Percentiles rank a stretch among this genome's conserved stretches.
Evolutionary conservation across 2,888 invertebrate species (phyloP).

Genomic region (Melanophora roralis): DNA sequence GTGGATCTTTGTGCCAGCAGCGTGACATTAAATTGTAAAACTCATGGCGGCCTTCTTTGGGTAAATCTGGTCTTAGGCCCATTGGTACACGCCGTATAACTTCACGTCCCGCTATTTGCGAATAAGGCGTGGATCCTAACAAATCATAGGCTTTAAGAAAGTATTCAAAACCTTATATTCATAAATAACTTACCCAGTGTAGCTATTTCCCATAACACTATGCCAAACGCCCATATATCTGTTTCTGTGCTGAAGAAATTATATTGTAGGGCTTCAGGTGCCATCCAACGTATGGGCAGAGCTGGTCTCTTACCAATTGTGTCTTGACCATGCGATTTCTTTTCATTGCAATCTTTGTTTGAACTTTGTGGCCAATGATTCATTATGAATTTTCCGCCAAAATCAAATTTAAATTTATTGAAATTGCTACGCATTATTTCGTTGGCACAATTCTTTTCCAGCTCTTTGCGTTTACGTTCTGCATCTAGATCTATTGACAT

Average conservation of each 20-base stretch:
- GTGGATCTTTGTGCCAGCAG: slow-evolving; percentile 84
- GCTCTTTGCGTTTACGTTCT: slow-evolving; percentile 69
- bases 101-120: slow-evolving; percentile 89
- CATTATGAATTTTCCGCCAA: slow-evolving; percentile 74
- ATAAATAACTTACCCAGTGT: slow-evolving; percentile 84
- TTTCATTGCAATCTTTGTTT: slow-evolving; percentile 56
- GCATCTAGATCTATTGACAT: slow-evolving; percentile 84
- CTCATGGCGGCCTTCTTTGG: slow-evolving; percentile 86
- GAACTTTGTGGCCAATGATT: slow-evolving; percentile 73
- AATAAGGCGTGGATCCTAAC: slow-evolving; percentile 92
- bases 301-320: slow-evolving; percentile 76
- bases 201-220: slow-evolving; percentile 91
- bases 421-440: slow-evolving; percentile 70
- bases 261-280: slow-evolving; percentile 88
- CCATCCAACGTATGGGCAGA: slow-evolving; percentile 84
- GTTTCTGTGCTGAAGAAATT: slow-evolving; percentile 88
- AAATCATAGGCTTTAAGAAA: too few relatives aligned
- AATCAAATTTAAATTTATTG: slow-evolving; percentile 74
- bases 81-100: slow-evolving; percentile 88
- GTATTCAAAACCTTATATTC: too few relatives aligned
- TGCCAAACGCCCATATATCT: slow-evolving; percentile 92
- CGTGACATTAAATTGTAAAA: slow-evolving; percentile 82
- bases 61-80: slow-evolving; percentile 87
- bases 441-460: slow-evolving; percentile 71
- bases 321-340: slow-evolving; percentile 68